A percentile compares a stretch with the other conserved stretches of the same genome.
Conservation (phyloP, 2,113 vertebrate genomes). For the Prunella fulvescens region DNA sequence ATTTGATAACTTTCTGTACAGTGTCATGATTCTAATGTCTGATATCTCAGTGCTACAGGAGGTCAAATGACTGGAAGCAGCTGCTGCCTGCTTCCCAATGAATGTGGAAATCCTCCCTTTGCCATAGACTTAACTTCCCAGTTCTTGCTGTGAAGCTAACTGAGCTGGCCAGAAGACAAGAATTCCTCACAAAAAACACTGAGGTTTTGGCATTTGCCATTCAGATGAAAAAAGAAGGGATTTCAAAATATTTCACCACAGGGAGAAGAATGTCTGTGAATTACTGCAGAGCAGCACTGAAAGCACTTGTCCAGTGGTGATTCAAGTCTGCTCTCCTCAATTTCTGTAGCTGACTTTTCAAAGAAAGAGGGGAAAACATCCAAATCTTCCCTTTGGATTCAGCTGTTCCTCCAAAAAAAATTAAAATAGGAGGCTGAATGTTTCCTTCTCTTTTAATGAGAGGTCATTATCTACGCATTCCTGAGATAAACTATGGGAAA, state of each 20-base stretch:
- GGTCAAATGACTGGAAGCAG: neutral
- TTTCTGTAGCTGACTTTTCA: conserved; percentile 2
- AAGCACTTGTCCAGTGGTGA: neutral
- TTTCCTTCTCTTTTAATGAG: conserved; percentile 18
- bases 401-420: conserved; percentile 6
- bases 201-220: conserved; percentile 58
- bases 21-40: neutral
- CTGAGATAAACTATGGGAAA: conserved; percentile 17
- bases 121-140: conserved; percentile 13
- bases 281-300: neutral
- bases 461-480: conserved; percentile 3
- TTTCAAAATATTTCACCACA: conserved; percentile 46
- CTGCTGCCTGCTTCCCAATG: neutral
- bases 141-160: conserved; percentile 20
- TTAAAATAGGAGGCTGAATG: conserved; percentile 3
- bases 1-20: neutral
- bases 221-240: conserved; percentile 33
- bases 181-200: conserved; percentile 1
- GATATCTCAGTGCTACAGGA: neutral
- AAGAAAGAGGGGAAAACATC: neutral
- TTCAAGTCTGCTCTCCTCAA: neutral
- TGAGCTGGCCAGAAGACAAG: conserved; percentile 31
- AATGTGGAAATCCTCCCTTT: conserved; percentile 13
- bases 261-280: conserved; percentile 29
- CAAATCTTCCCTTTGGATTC: conserved; percentile 5